A percentile compares a stretch with the other conserved stretches of the same genome.
Evolutionary conservation across 1,140 invertebrate species (phyloP).

Genomic region (Drosophila prosaltans): DNA sequence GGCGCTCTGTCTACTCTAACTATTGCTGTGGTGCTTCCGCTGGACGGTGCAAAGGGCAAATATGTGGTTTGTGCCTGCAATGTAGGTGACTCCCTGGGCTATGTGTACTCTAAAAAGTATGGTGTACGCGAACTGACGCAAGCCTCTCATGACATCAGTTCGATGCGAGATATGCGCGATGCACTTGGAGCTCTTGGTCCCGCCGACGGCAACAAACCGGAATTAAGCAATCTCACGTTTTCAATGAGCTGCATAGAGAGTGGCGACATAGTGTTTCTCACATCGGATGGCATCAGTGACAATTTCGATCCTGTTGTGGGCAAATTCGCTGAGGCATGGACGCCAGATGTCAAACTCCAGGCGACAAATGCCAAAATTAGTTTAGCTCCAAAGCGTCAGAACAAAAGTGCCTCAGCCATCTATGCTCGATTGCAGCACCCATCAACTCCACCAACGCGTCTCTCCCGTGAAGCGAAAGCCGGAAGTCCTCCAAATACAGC

Average conservation of each 20-base stretch:
- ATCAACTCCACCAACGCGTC: conserved; percentile 57
- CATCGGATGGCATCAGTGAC: conserved; percentile 96
- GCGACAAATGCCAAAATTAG: conserved; percentile 30
- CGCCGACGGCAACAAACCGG: conserved; percentile 94
- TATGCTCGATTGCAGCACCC: conserved; percentile 71
- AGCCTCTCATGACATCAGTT: conserved; percentile 95
- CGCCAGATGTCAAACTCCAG: conserved; percentile 74
- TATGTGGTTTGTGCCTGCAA: conserved; percentile 95
- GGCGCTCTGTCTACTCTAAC: conserved; percentile 94
- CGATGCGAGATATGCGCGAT: conserved; percentile 95
- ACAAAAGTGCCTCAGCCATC: conserved; percentile 78
- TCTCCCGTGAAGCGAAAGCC: conserved; percentile 57
- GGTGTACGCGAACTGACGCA: conserved; percentile 90
- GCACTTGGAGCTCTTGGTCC: conserved; percentile 95
- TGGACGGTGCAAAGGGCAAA: conserved; percentile 83
- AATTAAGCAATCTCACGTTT: conserved; percentile 95
- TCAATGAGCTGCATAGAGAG: conserved; percentile 93
- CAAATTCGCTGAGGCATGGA: conserved; percentile 89
- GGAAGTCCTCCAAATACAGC: conserved; percentile 53
- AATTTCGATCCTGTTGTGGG: conserved; percentile 98
- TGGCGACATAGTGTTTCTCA: conserved; percentile 95
- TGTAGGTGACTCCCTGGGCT: conserved; percentile 95
- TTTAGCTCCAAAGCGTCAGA: conserved; percentile 77
- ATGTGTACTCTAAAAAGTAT: conserved; percentile 91
- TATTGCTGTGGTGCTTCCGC: conserved; percentile 89